These are phyloP conservation scores for Cynopterus sphinx DNA, from an alignment of 2,797 vertebrate genomes.

Conservation along the genomic window DNA sequence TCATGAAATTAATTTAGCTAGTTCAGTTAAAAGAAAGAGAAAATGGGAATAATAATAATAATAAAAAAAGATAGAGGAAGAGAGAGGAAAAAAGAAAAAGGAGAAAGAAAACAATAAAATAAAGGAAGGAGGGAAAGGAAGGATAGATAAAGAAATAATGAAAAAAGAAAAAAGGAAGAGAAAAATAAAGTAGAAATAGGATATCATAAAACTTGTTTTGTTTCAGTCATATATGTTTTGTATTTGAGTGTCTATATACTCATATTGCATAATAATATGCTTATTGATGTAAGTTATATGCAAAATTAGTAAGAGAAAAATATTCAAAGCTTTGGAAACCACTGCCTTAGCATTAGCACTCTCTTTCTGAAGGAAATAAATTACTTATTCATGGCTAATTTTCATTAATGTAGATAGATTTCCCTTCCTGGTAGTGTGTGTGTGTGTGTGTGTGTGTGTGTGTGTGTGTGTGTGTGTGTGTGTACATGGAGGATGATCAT, in stretches of 20 bases:
- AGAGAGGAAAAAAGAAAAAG: neutral
- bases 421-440: neutral
- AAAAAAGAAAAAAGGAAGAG: neutral
- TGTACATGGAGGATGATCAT: neutral
- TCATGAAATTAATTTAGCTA: neutral
- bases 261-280: neutral
- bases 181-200: neutral
- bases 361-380: neutral
- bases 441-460: neutral
- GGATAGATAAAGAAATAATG: neutral
- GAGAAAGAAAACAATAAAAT: neutral
- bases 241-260: neutral
- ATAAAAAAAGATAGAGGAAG: neutral
- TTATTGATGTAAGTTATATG: neutral
- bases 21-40: neutral
- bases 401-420: neutral
- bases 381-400: neutral
- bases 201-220: neutral
- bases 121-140: neutral
- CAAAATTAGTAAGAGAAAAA: neutral
- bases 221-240: neutral
- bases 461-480: neutral
- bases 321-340: neutral
- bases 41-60: neutral
- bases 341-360: neutral